Conservation (phyloP, 2,797 vertebrate genomes). For the Acanthurus leucopareius region DNA sequence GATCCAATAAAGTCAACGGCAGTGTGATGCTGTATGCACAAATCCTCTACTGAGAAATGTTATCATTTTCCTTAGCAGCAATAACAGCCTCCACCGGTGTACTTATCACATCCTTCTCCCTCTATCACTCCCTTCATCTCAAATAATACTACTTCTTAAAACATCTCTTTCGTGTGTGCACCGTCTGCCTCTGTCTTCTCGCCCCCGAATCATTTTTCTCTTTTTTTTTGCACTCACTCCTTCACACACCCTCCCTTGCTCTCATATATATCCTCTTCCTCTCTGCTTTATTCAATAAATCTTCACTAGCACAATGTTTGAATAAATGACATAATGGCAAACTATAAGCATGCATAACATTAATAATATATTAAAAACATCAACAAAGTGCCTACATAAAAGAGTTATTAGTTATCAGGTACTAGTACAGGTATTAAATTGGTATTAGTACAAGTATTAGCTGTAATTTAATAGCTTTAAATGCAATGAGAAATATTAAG, state of each 20-base stretch:
- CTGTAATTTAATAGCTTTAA: too few relatives aligned
- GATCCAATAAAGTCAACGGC: slow-evolving; percentile 62
- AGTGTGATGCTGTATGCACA: slow-evolving; percentile 56
- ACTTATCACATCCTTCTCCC: slow-evolving; percentile 63
- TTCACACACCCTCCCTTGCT: slow-evolving; percentile 7
- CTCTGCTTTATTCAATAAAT: slow-evolving; percentile 7
- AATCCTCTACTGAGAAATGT: slow-evolving; percentile 67
- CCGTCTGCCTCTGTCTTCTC: slow-evolving; percentile 27
- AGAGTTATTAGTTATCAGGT: too few relatives aligned
- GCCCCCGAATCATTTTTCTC: not conserved
- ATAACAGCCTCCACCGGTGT: slow-evolving; percentile 62
- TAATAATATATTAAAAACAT: not conserved
- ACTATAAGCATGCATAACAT: not conserved
- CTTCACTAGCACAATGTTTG: not conserved
- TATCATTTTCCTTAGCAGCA: slow-evolving; percentile 70
- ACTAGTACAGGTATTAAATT: too few relatives aligned
- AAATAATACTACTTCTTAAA: slow-evolving; percentile 67
- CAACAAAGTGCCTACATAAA: not conserved
- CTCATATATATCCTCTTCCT: not conserved
- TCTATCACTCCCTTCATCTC: slow-evolving; percentile 65
- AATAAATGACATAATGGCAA: not conserved
- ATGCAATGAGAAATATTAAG: not conserved
- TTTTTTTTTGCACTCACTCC: slow-evolving; percentile 8
- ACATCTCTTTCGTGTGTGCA: slow-evolving; percentile 50
- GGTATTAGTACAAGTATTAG: not conserved